phyloP scores from a whole-genome alignment of 2,113 vertebrate genomes.

The Sylvilagus bachmani region DNA sequence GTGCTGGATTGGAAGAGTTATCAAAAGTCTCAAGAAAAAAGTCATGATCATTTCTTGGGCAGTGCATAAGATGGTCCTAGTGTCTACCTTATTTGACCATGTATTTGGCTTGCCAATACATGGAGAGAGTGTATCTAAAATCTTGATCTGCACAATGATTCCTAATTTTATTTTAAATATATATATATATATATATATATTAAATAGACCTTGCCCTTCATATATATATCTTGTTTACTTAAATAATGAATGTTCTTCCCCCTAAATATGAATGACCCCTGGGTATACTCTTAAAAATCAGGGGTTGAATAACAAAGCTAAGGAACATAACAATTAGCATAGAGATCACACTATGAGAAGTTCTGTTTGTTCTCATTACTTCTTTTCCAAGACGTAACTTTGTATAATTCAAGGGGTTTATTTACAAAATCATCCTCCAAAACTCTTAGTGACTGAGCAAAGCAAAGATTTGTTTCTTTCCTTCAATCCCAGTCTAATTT shows the following conservation, averaged over 20 bases:
- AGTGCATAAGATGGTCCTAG: not conserved
- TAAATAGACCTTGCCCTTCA: not conserved
- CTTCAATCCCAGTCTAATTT: not conserved
- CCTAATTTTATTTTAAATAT: conserved; percentile 8
- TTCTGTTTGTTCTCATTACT: not conserved
- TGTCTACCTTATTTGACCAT: not conserved
- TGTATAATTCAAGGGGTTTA: not conserved
- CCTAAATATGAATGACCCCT: not conserved
- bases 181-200: not conserved
- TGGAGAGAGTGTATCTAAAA: not conserved
- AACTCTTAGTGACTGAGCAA: not conserved
- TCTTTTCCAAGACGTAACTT: not conserved
- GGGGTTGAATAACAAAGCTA: not conserved
- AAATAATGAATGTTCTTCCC: not conserved
- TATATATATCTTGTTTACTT: not conserved
- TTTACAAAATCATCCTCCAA: not conserved
- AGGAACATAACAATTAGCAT: not conserved
- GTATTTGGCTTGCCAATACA: not conserved
- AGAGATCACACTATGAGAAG: not conserved
- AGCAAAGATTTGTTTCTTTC: not conserved
- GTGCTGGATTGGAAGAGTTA: not conserved
- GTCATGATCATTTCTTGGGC: not conserved
- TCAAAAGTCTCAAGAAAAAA: not conserved
- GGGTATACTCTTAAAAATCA: not conserved
- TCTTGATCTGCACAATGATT: not conserved